Evolutionary conservation across 2,113 vertebrate species (phyloP).

Genomic region (Heloderma charlesbogerti): DNA sequence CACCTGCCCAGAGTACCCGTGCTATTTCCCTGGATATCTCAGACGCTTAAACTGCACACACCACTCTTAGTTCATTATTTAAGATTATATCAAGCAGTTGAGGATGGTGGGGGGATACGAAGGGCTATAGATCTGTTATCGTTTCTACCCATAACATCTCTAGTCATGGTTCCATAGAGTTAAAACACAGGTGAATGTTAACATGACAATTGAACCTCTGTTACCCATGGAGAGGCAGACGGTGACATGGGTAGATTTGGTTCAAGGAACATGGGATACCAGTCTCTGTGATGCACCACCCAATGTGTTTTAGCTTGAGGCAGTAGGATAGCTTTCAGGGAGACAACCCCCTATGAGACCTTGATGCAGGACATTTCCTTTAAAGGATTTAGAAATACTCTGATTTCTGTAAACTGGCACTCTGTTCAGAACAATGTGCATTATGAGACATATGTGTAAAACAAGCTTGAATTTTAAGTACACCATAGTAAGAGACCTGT

Average conservation of each 20-base stretch:
- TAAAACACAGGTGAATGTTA: background rate
- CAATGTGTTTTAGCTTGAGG: background rate
- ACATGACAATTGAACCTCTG: background rate
- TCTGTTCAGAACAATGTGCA: too few species aligned
- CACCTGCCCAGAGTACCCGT: background rate
- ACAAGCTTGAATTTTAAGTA: background rate
- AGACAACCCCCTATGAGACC: background rate
- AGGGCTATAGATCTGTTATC: background rate
- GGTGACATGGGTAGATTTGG: background rate
- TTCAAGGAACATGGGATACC: background rate
- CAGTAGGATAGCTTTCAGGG: background rate
- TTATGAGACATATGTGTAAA: too few species aligned
- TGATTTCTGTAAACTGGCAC: background rate
- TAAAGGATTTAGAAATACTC: background rate
- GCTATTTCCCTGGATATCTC: background rate
- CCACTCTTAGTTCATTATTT: background rate
- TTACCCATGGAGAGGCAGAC: background rate
- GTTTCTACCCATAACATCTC: background rate
- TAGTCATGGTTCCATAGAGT: background rate
- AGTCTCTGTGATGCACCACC: background rate
- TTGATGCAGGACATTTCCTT: background rate
- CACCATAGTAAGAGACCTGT: background rate
- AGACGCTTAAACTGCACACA: background rate
- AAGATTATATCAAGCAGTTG: background rate
- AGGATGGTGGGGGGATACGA: background rate